Conservation (phyloP, 2,113 vertebrate genomes). For the Phodopus roborovskii region DNA sequence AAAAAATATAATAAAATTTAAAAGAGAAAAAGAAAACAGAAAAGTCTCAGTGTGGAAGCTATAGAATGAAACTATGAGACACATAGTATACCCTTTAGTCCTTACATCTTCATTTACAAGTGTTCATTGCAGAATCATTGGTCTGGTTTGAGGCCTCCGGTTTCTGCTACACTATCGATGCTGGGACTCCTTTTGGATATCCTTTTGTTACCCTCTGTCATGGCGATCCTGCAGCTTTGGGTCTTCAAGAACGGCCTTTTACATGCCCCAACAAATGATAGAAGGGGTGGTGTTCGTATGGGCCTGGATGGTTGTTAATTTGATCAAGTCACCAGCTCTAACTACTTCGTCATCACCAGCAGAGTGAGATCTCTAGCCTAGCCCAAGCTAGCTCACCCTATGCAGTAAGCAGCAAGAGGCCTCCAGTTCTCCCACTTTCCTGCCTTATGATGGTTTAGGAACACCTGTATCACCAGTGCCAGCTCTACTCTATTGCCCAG, state of each 20-base stretch:
- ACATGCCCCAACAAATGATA: neutral
- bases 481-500: neutral
- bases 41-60: no score
- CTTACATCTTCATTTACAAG: neutral
- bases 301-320: neutral
- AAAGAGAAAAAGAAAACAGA: no score
- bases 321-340: accelerated
- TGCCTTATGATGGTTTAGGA: neutral
- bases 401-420: neutral
- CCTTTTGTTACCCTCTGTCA: neutral
- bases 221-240: neutral
- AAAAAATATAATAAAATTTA: neutral
- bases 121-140: neutral
- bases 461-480: no score
- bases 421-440: neutral
- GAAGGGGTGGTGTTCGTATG: neutral
- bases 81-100: neutral
- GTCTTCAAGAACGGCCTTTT: no score
- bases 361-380: neutral
- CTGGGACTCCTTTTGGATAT: neutral
- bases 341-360: neutral
- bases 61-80: no score
- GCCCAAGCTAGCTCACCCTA: neutral
- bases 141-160: neutral
- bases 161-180: neutral